A percentile compares a stretch with the other conserved stretches of the same genome.
phyloP scores from a whole-genome alignment of 2,113 vertebrate genomes.

The Globicephala melas region DNA sequence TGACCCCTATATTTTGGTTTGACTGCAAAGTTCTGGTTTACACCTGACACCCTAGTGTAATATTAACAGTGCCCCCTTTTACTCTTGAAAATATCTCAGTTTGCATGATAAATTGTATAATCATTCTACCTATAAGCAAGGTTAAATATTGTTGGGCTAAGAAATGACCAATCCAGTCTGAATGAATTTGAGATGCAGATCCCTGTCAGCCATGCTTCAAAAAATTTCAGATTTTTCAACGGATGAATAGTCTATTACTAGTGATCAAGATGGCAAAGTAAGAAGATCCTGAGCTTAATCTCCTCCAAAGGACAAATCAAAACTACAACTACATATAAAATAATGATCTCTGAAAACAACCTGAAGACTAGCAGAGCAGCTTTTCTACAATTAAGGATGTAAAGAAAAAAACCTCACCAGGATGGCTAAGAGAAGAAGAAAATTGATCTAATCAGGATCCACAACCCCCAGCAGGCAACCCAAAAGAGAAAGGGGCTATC shows the following conservation, averaged over 20 bases:
- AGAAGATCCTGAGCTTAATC: neutral
- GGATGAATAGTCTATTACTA: neutral
- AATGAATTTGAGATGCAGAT: slow-evolving; percentile 6
- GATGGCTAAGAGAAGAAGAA: neutral
- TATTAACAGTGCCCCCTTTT: neutral
- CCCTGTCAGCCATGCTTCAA: slow-evolving; percentile 35
- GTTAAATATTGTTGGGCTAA: slow-evolving; percentile 15
- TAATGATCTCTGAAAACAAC: neutral
- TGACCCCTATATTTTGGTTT: neutral
- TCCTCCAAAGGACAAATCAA: neutral
- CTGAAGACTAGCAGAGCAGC: neutral
- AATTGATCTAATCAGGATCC: neutral
- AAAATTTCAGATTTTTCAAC: slow-evolving; percentile 34
- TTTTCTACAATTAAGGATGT: neutral
- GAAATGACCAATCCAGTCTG: neutral
- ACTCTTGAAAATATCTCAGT: neutral
- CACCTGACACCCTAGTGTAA: neutral
- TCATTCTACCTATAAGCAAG: neutral
- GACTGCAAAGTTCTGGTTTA: neutral
- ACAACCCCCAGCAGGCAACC: neutral
- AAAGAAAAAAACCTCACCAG: neutral
- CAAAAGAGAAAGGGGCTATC: neutral
- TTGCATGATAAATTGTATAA: neutral
- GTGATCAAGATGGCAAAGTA: neutral
- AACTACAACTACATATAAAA: neutral